These are phyloP conservation scores for Rhabdornis inornatus DNA, from an alignment of 2,113 vertebrate genomes.

Conservation along the genomic window DNA sequence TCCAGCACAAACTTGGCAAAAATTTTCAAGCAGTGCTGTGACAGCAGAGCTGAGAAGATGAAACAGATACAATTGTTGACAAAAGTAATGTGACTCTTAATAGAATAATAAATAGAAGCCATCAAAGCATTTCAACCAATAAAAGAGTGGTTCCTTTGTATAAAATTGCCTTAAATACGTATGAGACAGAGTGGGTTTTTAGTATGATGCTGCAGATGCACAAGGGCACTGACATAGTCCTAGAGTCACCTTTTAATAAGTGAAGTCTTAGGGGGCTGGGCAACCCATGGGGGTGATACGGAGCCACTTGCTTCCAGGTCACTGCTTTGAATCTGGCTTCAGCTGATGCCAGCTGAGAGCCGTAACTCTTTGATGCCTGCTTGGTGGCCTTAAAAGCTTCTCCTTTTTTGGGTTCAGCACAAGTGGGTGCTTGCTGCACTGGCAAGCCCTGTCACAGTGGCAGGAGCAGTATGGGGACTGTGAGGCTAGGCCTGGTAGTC, in stretches of 20 bases:
- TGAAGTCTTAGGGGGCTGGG: constrained; percentile 25
- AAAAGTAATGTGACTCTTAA: constrained; percentile 3
- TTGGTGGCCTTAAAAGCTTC: not conserved
- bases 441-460: rapidly evolving
- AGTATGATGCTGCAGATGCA: not conserved
- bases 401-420: not conserved
- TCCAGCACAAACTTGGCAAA: not conserved
- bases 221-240: not conserved
- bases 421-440: not conserved
- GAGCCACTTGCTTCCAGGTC: constrained; percentile 60
- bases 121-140: not conserved
- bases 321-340: constrained; percentile 22
- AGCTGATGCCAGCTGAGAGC: not conserved
- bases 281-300: not conserved
- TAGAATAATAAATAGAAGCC: not conserved
- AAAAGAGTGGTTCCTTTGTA: not conserved
- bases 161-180: not conserved
- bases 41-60: constrained; percentile 15
- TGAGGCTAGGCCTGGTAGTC: not conserved
- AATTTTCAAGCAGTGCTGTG: not conserved
- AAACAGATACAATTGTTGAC: not conserved
- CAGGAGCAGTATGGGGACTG: not conserved
- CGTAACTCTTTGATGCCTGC: not conserved
- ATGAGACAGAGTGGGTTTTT: not conserved
- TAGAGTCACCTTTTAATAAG: constrained; percentile 46